These are phyloP conservation scores for Sardinella longiceps DNA, from an alignment of 2,797 vertebrate species.

Conservation along the genomic window DNA sequence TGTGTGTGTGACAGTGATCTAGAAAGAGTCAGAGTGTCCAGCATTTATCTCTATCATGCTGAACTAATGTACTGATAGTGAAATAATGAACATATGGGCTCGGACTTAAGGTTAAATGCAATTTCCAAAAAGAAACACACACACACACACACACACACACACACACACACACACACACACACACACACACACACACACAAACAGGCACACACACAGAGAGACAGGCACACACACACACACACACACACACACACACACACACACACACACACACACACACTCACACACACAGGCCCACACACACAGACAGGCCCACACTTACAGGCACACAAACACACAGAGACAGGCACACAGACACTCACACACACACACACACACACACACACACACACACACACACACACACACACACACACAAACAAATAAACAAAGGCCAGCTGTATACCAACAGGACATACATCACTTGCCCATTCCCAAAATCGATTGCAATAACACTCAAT, in stretches of 20 bases:
- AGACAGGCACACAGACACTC: background rate
- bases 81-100: no score
- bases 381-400: background rate
- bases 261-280: background rate
- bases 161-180: background rate
- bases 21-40: no score
- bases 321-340: background rate
- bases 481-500: slow-evolving; percentile 16
- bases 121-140: background rate
- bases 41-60: no score
- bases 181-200: background rate
- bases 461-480: slow-evolving; percentile 7
- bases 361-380: background rate
- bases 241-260: background rate
- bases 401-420: background rate
- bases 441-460: background rate
- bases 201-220: no score
- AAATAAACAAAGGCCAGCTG: background rate
- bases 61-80: no score
- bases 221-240: no score
- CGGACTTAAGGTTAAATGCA: no score
- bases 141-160: background rate
- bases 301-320: background rate
- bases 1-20: no score
- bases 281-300: background rate